Base-by-base conservation (phyloP, 2,797 vertebrate genomes). In the Scyliorhinus canicula region DNA sequence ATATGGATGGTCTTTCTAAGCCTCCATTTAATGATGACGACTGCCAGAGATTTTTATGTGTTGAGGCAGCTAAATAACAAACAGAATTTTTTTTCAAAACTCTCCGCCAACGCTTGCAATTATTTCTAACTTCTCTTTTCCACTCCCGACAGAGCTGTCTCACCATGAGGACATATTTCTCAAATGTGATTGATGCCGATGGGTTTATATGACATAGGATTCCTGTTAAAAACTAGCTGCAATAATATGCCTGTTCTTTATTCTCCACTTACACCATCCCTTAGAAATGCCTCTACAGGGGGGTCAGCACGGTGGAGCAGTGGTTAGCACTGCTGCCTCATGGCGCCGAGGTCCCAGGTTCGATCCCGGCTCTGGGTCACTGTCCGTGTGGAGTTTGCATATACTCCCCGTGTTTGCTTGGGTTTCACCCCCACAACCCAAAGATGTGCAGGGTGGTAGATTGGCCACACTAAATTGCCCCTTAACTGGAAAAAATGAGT, bases 31-130 rank as follows among this genome's bases (percentile, higher is more conserved):
- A 74, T 52, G 91, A 69, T 50, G 47, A 52, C 44, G n/a, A 94
- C 28, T 74, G 67, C 6, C 93, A 52, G 4, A 4, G 11, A n/a
- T n/a, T 71, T 50, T 94, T 74, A 47, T 52, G 12, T 52, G 47
- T 71, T 69, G 44, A 19, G 16, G 44, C 65, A 47, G 65, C 14
- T 94, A 71, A 71, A 71, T 74, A 50, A 31, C 44, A 94, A 71
- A 52, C 67, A 94, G 88, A 44, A 26, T n/a, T n/a, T n/a, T n/a
- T n/a, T n/a, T n/a, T n/a, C n/a, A 94, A 69, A 90, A 21, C 67
- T 67, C 93, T 71, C 67, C 35, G 44, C 93, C 93, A 71, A 52
- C 47, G 16, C 35, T 0, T 69, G 47, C 26, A 94, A 94, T 94
- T 52, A 94, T n/a, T 12, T 50, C 93, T 28, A 21, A 31, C 40